A percentile compares a stretch with the other conserved stretches of the same genome.
Conservation (phyloP, 2,888 invertebrate species). For the Copidosoma aretas region DNA sequence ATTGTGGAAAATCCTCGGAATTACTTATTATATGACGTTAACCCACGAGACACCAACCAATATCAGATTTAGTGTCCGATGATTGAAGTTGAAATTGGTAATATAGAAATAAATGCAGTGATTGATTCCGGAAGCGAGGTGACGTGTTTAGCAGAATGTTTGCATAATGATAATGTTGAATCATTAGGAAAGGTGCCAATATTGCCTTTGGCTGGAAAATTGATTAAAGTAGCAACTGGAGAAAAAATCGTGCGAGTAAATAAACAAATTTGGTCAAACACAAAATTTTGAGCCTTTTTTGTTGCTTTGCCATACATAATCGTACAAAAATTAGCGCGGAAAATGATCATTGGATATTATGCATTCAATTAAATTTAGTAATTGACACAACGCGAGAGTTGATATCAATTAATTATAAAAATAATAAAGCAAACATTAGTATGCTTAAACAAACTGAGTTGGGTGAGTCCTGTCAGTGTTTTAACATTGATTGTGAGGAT, state of each 20-base stretch:
- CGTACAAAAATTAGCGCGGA: neutral
- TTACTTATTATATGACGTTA: too few relatives aligned
- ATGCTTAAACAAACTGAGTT: too few relatives aligned
- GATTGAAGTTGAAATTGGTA: too few relatives aligned
- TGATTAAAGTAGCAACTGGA: neutral
- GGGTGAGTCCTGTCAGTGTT: too few relatives aligned
- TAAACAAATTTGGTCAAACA: neutral
- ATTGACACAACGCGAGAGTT: too few relatives aligned
- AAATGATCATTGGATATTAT: slow-evolving; percentile 3
- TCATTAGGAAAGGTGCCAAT: slow-evolving; percentile 21
- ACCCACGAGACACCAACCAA: too few relatives aligned
- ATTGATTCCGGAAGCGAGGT: slow-evolving; percentile 39
- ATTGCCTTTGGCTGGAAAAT: slow-evolving; percentile 36
- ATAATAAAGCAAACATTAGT: too few relatives aligned
- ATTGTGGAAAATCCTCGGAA: too few relatives aligned
- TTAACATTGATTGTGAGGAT: too few relatives aligned
- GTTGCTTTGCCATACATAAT: neutral
- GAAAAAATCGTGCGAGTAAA: slow-evolving; percentile 1
- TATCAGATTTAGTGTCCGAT: too few relatives aligned
- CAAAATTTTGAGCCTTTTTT: neutral
- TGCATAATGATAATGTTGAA: slow-evolving; percentile 29
- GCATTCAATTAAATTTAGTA: neutral
- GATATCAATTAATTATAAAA: too few relatives aligned
- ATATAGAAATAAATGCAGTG: slow-evolving; percentile 13
- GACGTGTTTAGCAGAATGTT: slow-evolving; percentile 33